These are phyloP conservation scores for Botia almorhae DNA, from an alignment of 2,797 vertebrate species.

Conservation along the genomic window DNA sequence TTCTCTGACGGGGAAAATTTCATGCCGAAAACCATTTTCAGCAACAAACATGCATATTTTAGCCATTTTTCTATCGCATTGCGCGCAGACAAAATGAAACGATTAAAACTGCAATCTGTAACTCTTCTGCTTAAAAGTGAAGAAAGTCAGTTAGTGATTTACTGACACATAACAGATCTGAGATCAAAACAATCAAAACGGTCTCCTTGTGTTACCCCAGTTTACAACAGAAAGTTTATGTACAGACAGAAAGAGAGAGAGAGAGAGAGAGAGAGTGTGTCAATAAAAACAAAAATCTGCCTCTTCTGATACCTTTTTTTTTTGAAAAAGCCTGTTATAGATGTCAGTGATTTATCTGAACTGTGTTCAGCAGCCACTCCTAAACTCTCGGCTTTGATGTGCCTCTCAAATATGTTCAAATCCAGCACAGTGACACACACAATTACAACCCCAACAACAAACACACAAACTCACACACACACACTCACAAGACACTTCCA, in stretches of 20 bases:
- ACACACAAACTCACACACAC: slow-evolving; percentile 12
- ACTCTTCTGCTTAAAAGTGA: too few species aligned
- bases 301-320: slow-evolving; percentile 53
- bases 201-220: too few species aligned
- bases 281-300: slow-evolving; percentile 58
- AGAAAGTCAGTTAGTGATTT: too few species aligned
- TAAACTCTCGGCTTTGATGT: slow-evolving; percentile 97
- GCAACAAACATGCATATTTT: slow-evolving; percentile 28
- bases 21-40: not conserved
- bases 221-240: too few species aligned
- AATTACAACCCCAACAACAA: slow-evolving; percentile 28
- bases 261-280: not conserved
- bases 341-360: slow-evolving; percentile 84
- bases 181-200: not conserved
- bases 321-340: slow-evolving; percentile 37
- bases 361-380: slow-evolving; percentile 90
- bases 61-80: not conserved
- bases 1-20: not conserved
- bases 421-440: slow-evolving; percentile 81
- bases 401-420: slow-evolving; percentile 94
- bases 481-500: slow-evolving; percentile 2
- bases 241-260: slow-evolving; percentile 55
- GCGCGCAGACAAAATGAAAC: not conserved
- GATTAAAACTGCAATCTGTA: too few species aligned
- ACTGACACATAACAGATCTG: too few species aligned